Conservation (phyloP, 37 sponge, comb jelly and placozoan genomes). For the Crambe crambe region DNA sequence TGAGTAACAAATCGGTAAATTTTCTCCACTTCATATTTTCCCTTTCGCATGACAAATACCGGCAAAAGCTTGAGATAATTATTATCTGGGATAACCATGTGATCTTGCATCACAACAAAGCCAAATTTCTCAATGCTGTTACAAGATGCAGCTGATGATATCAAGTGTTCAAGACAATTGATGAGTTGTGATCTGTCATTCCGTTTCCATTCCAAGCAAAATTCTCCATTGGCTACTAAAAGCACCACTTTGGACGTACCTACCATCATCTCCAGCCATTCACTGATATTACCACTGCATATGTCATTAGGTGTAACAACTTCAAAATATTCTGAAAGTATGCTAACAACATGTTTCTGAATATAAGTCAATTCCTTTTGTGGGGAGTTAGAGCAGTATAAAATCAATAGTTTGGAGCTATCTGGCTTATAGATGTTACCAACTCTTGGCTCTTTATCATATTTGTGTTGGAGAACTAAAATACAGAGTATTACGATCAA, state of each 20-base stretch:
- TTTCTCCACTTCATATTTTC: not conserved
- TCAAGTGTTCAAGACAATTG: not conserved
- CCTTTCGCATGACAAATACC: not conserved
- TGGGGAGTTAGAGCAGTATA: not conserved
- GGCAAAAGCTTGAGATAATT: slow-evolving; percentile 5
- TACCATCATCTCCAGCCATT: slow-evolving; percentile 1
- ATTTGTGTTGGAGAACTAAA: not conserved
- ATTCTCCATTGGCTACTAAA: slow-evolving; percentile 10
- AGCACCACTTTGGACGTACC: slow-evolving; percentile 12
- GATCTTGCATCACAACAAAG: not conserved
- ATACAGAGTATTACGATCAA: not conserved
- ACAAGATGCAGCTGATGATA: not conserved
- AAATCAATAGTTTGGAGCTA: not conserved
- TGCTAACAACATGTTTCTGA: not conserved
- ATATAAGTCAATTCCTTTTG: not conserved
- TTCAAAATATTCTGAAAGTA: not conserved
- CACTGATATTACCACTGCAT: not conserved
- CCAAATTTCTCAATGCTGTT: slow-evolving; percentile 1
- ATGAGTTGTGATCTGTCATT: not conserved
- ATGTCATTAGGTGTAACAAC: slow-evolving; percentile 1
- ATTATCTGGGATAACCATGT: slow-evolving; percentile 12
- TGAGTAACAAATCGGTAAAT: not conserved
- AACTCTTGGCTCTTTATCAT: not conserved
- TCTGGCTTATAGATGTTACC: not conserved
- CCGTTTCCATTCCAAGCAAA: slow-evolving; percentile 19